Evolutionary conservation across 2,797 vertebrate genomes (phyloP), one percentile per base, ranked within the genome.

Genomic region (Alcedo atthis): DNA sequence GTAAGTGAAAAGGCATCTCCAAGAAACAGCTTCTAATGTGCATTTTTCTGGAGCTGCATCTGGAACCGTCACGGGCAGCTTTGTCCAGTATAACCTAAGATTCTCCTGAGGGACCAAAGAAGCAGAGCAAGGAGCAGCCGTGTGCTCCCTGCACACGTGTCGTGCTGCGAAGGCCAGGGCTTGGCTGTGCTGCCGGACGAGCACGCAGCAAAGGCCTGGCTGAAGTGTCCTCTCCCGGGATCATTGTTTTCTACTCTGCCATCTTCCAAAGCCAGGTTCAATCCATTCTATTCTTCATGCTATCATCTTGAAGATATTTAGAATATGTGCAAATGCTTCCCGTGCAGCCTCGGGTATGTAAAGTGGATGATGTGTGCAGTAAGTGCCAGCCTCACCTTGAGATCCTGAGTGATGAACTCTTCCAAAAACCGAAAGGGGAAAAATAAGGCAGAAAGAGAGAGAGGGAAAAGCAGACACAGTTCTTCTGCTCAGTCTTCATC

Each of bases 281-380:
- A 11, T 22, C 62, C 6, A 0, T 62, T 32, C n/a, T 37, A n/a
- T n/a, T 43, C 55, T 43, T 62, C 35, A 4, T 5, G 1, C 32
- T 2, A 10, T 13, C 0, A 1, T 67, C 49, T 10, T 61, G 54
- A 14, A 64, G 43, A 15, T 26, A 13, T 49, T 68, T 45, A 9
- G 61, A 61, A 40, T 2, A 5, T 1, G 2, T 0, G 4, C 5
- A 55, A 26, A 32, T 1, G 15, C 43, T 58, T 70, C 53, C 57
- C 5, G 0, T 25, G 66, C 48, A 35, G 67, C n/a, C 21, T 2
- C 0, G 1, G 43, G 5, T 32, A 16, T 24, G 51, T 18, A 0
- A 22, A 45, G 37, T 0, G 32, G 22, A 22, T 2, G 2, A 3
- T 3, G 61, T 6, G 62, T 0, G 17, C 73, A 4, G 0, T 2